Percentiles rank a stretch among this genome's conserved stretches.
These are phyloP conservation scores for Augiades crinisus DNA, from an alignment of 2,888 invertebrate genomes.

Conservation along the genomic window DNA sequence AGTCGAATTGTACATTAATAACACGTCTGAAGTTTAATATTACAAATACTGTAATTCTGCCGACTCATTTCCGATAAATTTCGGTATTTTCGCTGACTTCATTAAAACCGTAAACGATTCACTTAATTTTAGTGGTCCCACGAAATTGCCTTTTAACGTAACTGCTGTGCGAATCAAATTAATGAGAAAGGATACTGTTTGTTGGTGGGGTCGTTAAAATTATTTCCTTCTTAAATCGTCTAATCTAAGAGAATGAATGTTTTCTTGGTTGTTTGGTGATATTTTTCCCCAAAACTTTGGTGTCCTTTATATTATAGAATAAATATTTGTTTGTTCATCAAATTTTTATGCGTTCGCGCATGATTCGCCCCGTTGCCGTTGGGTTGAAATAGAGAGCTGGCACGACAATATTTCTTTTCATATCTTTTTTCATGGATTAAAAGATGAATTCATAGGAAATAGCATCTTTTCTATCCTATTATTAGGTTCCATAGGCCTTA, in stretches of 20 bases:
- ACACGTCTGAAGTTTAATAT: conserved; percentile 42
- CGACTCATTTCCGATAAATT: conserved; percentile 51
- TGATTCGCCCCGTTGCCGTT: no score
- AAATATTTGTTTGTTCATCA: background rate
- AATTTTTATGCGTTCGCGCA: no score
- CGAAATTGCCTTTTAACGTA: conserved; percentile 40
- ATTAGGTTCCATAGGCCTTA: no score
- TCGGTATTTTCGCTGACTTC: conserved; percentile 49
- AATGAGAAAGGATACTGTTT: conserved; percentile 19
- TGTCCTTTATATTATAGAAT: no score
- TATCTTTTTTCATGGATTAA: no score
- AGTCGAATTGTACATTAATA: conserved; percentile 54
- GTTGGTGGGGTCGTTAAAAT: background rate
- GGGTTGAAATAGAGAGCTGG: no score
- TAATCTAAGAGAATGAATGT: background rate
- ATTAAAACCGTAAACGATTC: conserved; percentile 53
- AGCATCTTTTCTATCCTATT: no score
- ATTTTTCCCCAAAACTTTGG: no score
- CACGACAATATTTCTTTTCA: no score
- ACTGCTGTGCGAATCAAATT: conserved; percentile 26
- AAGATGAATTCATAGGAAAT: no score
- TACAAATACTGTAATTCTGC: conserved; percentile 37
- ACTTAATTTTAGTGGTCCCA: conserved; percentile 47
- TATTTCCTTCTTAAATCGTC: background rate
- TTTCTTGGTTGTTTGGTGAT: no score